A percentile compares a stretch with the other conserved stretches of the same genome.
Conservation (phyloP, 1,140 invertebrate genomes). For the Nasonia longicornis region DNA sequence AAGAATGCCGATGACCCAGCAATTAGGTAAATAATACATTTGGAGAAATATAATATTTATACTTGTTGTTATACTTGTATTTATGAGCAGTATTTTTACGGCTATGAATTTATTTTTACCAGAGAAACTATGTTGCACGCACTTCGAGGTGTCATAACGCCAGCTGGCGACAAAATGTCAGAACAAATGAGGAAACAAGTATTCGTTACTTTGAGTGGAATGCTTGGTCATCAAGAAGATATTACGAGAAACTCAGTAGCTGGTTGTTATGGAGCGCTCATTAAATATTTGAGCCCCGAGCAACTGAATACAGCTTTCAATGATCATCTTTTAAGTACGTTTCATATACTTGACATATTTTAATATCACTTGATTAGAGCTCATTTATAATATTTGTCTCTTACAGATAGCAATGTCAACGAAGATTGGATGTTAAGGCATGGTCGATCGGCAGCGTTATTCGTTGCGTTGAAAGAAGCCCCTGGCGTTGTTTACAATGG, state of each 20-base stretch:
- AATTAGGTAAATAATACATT: slow-evolving; percentile 72
- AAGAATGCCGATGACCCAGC: slow-evolving; percentile 86
- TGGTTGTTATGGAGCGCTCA: slow-evolving; percentile 89
- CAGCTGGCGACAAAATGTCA: slow-evolving; percentile 91
- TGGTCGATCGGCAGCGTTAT: slow-evolving; percentile 85
- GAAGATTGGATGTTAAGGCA: slow-evolving; percentile 82
- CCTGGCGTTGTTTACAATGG: slow-evolving; percentile 76
- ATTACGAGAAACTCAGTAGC: slow-evolving; percentile 83
- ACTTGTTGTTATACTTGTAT: not conserved
- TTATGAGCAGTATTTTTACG: not conserved
- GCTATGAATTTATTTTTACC: slow-evolving; percentile 45
- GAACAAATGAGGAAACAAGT: slow-evolving; percentile 83
- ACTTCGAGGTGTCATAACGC: slow-evolving; percentile 83
- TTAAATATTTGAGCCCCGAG: slow-evolving; percentile 79
- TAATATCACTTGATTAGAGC: not conserved
- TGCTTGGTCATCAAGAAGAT: slow-evolving; percentile 84
- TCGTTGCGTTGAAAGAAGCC: slow-evolving; percentile 90
- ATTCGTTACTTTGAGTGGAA: slow-evolving; percentile 77
- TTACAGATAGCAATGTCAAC: slow-evolving; percentile 72
- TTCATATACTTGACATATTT: slow-evolving; percentile 18
- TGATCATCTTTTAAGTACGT: slow-evolving; percentile 79
- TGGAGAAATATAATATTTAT: slow-evolving; percentile 27
- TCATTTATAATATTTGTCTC: slow-evolving; percentile 40
- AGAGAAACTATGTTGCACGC: slow-evolving; percentile 94
- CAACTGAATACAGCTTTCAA: slow-evolving; percentile 82